Evolutionary conservation across 2,113 vertebrate species (phyloP), one percentile per base, ranked within the genome.

Genomic region (Heterotilapia buettikoferi): DNA sequence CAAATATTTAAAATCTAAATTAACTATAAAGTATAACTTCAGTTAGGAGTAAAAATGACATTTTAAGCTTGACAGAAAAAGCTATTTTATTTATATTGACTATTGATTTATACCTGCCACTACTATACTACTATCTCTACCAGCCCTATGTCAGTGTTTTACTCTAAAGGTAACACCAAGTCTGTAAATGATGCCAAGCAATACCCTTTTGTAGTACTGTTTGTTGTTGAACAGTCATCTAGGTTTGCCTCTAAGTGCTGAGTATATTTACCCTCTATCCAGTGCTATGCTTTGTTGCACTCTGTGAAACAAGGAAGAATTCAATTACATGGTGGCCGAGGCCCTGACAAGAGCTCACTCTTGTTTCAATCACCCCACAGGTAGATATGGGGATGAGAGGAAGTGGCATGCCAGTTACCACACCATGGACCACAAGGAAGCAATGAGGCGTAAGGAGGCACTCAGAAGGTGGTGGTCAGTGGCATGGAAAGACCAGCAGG

Each of bases 351-450:
- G 86, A 88, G 87, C 94, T 94, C 85, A 87, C 82, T 94, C 93
- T 93, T 94, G 94, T 95, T 96, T 95, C 96, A 93, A 91, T 96
- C 95, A 93, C 85, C 94, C 89, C 92, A 84, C 94, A 88, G 92
- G 90, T 92, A 89, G 89, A 91, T 90, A 57, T 86, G 86, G 88
- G 90, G 91, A 86, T 89, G 92, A 88, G 83, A 83, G 82, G 85
- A 83, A 84, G 89, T 78, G 87, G 78, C 8, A 78, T 78, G 82
- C 38, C 80, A 88, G 86, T 80, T 66, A 21, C 71, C 83, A 54
- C 76, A 19, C 66, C 61, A 71, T 45, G 83, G 88, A 84, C 89
- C 85, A 80, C 33, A 79, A 59, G 56, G 38, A 83, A 85, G 86
- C 91, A 92, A 91, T 86, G 95, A 94, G 93, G 88, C 89, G 21